Percentiles rank a stretch among this genome's conserved stretches.
Conservation (phyloP, 2,113 vertebrate species). For the Campylorhamphus procurvoides region DNA sequence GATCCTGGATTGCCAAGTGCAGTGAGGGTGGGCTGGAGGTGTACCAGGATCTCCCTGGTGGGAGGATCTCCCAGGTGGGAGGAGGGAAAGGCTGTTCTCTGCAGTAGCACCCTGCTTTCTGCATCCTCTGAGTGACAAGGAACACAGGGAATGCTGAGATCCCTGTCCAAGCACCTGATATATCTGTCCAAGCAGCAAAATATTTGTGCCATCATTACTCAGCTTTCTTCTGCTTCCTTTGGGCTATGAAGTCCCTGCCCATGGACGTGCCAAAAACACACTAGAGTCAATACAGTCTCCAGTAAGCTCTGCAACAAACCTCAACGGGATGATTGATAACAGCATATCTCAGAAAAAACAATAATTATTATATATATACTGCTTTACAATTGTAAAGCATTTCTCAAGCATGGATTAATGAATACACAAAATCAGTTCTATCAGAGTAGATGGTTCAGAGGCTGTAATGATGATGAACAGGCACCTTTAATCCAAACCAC, state of each 20-base stretch:
- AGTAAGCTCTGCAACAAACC: neutral
- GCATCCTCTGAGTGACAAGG: neutral
- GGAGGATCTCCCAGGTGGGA: neutral
- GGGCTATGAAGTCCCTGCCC: neutral
- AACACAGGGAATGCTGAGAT: neutral
- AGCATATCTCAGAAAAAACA: neutral
- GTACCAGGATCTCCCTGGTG: neutral
- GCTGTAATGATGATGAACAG: constrained; percentile 3
- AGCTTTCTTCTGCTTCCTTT: neutral
- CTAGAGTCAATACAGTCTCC: neutral
- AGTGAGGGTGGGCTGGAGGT: neutral
- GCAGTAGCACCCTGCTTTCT: neutral
- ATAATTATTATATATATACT: neutral
- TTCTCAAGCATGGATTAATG: neutral
- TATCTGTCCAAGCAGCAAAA: neutral
- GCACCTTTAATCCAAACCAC: constrained; percentile 27
- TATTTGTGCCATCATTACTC: neutral
- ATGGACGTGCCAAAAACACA: neutral
- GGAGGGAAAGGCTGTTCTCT: neutral
- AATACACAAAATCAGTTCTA: neutral
- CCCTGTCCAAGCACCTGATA: neutral
- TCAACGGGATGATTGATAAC: neutral
- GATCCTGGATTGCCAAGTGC: neutral
- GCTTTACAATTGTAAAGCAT: neutral
- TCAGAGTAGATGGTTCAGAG: neutral